Evolutionary conservation across 1,140 invertebrate species (phyloP).

Genomic region (Lanistes nyassanus): DNA sequence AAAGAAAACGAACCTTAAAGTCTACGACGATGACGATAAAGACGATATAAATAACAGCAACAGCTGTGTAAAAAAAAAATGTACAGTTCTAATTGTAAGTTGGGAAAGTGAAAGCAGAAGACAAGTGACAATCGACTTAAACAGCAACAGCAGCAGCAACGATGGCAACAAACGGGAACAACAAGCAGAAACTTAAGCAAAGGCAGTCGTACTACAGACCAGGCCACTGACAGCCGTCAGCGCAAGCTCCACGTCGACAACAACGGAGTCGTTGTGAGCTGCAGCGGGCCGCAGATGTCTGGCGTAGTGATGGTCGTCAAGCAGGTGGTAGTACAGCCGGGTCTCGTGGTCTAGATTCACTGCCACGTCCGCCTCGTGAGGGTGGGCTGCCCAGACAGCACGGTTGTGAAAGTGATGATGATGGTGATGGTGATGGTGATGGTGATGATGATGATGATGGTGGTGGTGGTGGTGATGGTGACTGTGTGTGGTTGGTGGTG

Average conservation of each 20-base stretch:
- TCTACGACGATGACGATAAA: background rate
- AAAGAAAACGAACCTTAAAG: background rate
- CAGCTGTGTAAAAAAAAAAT: background rate
- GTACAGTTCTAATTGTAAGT: background rate
- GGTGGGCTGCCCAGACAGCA: conserved; percentile 16
- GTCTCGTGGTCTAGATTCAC: conserved; percentile 29
- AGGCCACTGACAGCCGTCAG: conserved; percentile 20
- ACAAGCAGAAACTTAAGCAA: background rate
- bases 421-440: too few species aligned
- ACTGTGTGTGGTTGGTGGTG: too few species aligned
- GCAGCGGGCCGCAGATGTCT: conserved; percentile 24
- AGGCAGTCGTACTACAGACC: conserved; percentile 11
- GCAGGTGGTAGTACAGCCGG: conserved; percentile 22
- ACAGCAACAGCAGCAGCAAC: background rate
- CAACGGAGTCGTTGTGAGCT: conserved; percentile 22
- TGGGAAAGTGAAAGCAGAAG: background rate
- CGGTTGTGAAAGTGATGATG: too few species aligned
- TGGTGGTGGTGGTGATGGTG: too few species aligned
- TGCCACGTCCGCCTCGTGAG: conserved; percentile 18
- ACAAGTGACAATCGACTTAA: background rate
- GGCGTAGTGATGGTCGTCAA: conserved; percentile 27
- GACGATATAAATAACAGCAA: background rate
- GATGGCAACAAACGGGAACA: background rate
- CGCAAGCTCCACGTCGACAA: conserved; percentile 20
- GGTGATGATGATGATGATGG: too few species aligned